Evolutionary conservation across 2,888 invertebrate genomes (phyloP).

Genomic region (Arge pagana): DNA sequence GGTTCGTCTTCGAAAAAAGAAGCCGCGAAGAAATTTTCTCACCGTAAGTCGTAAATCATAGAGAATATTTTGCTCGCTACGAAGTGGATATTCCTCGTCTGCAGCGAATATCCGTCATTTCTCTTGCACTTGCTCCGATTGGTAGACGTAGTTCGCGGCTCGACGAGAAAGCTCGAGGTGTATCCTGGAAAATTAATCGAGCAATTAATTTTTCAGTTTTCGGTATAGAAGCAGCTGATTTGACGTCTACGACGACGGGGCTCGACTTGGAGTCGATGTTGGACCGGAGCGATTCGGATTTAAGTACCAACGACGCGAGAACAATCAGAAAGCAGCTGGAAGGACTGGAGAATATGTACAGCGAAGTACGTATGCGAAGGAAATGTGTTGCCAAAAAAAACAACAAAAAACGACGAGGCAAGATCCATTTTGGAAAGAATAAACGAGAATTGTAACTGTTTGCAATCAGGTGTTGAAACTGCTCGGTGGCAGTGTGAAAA

Average conservation of each 20-base stretch:
- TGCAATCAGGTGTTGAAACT: slow-evolving; percentile 63
- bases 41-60: slow-evolving; percentile 52
- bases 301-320: slow-evolving; percentile 76
- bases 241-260: slow-evolving; percentile 80
- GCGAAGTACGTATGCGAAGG: slow-evolving; percentile 66
- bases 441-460: too few species aligned
- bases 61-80: too few species aligned
- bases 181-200: too few species aligned
- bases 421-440: slow-evolving; percentile 16
- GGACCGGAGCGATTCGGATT: slow-evolving; percentile 77
- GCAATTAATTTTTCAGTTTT: slow-evolving; percentile 62
- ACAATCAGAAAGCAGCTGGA: slow-evolving; percentile 81
- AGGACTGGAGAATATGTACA: slow-evolving; percentile 85
- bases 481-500: slow-evolving; percentile 63
- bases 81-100: too few species aligned
- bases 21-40: slow-evolving; percentile 51
- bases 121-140: too few species aligned
- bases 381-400: too few species aligned
- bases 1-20: slow-evolving; percentile 52
- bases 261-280: slow-evolving; percentile 79
- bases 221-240: slow-evolving; percentile 73
- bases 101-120: too few species aligned
- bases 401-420: neutral
- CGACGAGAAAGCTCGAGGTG: too few species aligned
- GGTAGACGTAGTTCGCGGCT: too few species aligned